These are phyloP conservation scores for Ophioderma brevispina DNA, from an alignment of 35 echinoderm and acorn worm genomes.

Conservation along the genomic window DNA sequence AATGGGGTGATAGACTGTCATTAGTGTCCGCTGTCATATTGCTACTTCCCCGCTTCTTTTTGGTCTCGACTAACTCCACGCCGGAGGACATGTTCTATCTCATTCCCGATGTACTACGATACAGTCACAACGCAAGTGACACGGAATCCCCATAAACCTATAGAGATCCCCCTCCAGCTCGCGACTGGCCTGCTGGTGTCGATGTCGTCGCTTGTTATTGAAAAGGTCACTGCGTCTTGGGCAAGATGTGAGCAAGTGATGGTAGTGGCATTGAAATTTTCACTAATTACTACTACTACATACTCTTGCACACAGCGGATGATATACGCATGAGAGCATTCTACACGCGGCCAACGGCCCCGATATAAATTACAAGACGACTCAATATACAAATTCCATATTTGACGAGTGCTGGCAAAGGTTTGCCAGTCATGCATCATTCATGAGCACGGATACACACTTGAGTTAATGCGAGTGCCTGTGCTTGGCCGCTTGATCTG, in stretches of 20 bases:
- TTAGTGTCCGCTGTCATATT: neutral
- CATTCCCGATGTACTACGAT: neutral
- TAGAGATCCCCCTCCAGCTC: neutral
- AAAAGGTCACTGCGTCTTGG: neutral
- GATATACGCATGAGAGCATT: neutral
- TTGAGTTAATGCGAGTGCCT: neutral
- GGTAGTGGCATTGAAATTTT: neutral
- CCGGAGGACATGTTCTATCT: neutral
- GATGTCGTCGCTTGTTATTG: neutral
- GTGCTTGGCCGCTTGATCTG: neutral
- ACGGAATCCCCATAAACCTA: neutral
- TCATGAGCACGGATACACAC: neutral
- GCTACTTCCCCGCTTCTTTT: neutral
- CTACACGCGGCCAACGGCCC: neutral
- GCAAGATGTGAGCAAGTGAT: neutral
- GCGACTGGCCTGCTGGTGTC: neutral
- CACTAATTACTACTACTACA: neutral
- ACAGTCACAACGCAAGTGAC: neutral
- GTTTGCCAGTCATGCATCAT: neutral
- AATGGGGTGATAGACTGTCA: too few relatives aligned
- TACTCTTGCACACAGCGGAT: neutral
- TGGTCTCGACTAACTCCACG: neutral
- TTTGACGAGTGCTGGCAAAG: neutral
- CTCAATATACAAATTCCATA: neutral
- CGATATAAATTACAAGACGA: neutral